Conservation (phyloP, 2,113 vertebrate genomes). For the Phylloscopus trochilus region DNA sequence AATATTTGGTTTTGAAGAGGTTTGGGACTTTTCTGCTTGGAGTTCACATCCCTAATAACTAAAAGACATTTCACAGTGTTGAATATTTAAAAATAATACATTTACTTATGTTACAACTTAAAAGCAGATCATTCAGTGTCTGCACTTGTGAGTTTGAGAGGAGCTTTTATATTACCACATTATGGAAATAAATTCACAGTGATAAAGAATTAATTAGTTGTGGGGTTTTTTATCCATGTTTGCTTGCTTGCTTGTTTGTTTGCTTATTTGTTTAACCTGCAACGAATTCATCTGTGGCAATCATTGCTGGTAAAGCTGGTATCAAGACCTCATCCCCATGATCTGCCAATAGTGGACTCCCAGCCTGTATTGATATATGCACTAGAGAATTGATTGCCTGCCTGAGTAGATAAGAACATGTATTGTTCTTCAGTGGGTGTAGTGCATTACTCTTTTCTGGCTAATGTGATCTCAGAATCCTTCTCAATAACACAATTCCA, state of each 20-base stretch:
- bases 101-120: background rate
- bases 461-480: constrained; percentile 60
- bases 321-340: constrained; percentile 44
- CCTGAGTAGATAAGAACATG: constrained; percentile 48
- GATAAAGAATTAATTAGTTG: background rate
- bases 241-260: background rate
- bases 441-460: constrained; percentile 60
- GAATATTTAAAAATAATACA: background rate
- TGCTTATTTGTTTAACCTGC: constrained; percentile 27
- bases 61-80: background rate
- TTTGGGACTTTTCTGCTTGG: background rate
- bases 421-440: constrained; percentile 59
- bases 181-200: background rate
- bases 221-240: background rate
- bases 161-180: background rate
- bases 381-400: constrained; percentile 61
- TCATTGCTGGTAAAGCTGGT: constrained; percentile 8
- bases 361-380: constrained; percentile 52
- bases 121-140: background rate
- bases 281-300: constrained; percentile 1
- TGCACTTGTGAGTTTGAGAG: background rate
- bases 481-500: constrained; percentile 64
- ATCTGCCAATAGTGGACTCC: constrained; percentile 54
- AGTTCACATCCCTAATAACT: background rate
- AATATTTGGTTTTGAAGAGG: background rate